A percentile compares a stretch with the other conserved stretches of the same genome.
Conservation (phyloP, 1,140 invertebrate genomes). For the Trissolcus basalis region DNA sequence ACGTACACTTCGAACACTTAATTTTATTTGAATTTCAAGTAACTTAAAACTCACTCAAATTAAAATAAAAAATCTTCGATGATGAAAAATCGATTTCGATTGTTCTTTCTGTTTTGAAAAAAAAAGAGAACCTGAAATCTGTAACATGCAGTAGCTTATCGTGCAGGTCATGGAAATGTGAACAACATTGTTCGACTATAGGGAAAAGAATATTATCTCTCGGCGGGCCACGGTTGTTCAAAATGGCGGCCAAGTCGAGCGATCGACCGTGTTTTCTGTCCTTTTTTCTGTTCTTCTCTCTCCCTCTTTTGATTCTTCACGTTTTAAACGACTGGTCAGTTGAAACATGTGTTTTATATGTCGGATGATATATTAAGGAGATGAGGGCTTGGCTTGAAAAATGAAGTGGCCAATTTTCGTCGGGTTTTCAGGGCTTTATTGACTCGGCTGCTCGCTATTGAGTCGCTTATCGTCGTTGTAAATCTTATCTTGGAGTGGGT, state of each 20-base stretch:
- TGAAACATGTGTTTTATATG: constrained; percentile 35
- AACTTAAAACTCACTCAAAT: too few relatives aligned
- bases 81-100: too few relatives aligned
- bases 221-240: constrained; percentile 62
- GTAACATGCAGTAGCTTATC: constrained; percentile 42
- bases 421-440: constrained; percentile 29
- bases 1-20: too few relatives aligned
- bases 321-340: constrained; percentile 5
- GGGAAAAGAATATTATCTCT: constrained; percentile 1
- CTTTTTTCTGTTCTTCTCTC: constrained; percentile 31
- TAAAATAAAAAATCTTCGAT: too few relatives aligned
- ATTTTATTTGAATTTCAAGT: too few relatives aligned
- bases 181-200: constrained; percentile 29
- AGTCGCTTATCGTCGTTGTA: constrained; percentile 29
- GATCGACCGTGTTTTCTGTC: constrained; percentile 65
- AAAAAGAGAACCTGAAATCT: constrained; percentile 7
- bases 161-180: constrained; percentile 55
- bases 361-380: constrained; percentile 40
- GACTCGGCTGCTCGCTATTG: constrained; percentile 21
- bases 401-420: constrained; percentile 43
- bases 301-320: constrained; percentile 5
- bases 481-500: constrained; percentile 27
- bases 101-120: too few relatives aligned
- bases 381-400: constrained; percentile 29
- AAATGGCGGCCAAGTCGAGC: constrained; percentile 70